A percentile compares a stretch with the other conserved stretches of the same genome.
Evolutionary conservation across 2,888 invertebrate genomes (phyloP).

Genomic region (Abrostola triplasia): DNA sequence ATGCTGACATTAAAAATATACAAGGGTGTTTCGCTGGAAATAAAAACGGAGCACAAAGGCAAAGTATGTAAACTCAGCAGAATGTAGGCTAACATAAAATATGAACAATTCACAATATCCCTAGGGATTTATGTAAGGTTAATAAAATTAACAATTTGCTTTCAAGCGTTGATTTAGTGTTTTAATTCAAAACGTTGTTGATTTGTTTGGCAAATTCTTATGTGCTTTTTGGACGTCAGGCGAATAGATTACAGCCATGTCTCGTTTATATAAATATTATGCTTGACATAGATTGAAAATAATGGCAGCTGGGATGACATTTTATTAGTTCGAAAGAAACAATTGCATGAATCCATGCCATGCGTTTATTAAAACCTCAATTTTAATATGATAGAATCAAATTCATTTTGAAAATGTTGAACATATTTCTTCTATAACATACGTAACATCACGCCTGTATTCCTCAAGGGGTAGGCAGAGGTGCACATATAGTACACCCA

Average conservation of each 20-base stretch:
- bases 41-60: conserved; percentile 36
- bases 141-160: conserved; percentile 59
- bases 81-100: conserved; percentile 50
- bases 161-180: conserved; percentile 50
- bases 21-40: conserved; percentile 30
- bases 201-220: conserved; percentile 45
- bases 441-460: too few species aligned
- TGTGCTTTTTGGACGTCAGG: conserved; percentile 37
- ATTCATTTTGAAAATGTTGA: background rate
- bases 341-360: background rate
- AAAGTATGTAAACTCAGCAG: conserved; percentile 30
- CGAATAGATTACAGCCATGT: conserved; percentile 43
- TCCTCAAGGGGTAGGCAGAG: too few species aligned
- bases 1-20: conserved; percentile 33
- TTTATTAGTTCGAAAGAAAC: conserved; percentile 7
- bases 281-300: conserved; percentile 23
- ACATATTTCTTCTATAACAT: too few species aligned
- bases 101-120: conserved; percentile 52
- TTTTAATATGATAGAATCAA: background rate
- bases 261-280: conserved; percentile 34
- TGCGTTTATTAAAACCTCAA: background rate
- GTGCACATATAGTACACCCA: too few species aligned
- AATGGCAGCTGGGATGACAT: conserved; percentile 21
- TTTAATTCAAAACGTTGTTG: conserved; percentile 53
- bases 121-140: conserved; percentile 52